These are phyloP conservation scores for Acromyrmex charruanus DNA, from an alignment of 1,140 invertebrate genomes.

Conservation along the genomic window DNA sequence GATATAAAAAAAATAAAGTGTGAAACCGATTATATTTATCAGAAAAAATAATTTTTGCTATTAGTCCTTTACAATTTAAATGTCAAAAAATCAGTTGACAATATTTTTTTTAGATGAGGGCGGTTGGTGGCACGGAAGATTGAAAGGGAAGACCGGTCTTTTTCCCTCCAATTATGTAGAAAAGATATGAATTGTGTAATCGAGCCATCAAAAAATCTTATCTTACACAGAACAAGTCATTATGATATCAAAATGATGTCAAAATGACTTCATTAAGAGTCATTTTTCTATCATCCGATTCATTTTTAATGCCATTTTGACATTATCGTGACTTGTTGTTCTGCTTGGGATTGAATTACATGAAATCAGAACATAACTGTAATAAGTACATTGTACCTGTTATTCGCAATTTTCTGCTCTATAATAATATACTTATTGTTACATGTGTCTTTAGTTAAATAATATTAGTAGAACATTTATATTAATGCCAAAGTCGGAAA, in stretches of 20 bases:
- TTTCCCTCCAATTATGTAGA: constrained; percentile 91
- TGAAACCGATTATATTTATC: background rate
- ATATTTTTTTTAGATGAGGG: constrained; percentile 88
- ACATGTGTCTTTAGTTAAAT: background rate
- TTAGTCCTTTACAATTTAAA: background rate
- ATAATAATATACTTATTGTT: constrained; percentile 37
- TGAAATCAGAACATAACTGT: background rate
- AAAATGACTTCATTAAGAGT: too few species aligned
- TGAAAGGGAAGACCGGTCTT: constrained; percentile 88
- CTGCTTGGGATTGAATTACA: background rate
- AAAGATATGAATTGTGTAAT: constrained; percentile 76
- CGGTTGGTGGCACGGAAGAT: constrained; percentile 90
- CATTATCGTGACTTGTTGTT: too few species aligned
- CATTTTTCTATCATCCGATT: too few species aligned
- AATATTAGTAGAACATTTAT: background rate
- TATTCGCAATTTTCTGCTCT: background rate
- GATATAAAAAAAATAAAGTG: constrained; percentile 21
- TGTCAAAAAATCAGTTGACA: background rate
- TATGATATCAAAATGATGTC: too few species aligned
- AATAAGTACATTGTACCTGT: constrained; percentile 16
- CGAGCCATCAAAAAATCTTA: background rate
- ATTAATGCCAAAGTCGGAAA: background rate
- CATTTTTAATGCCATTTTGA: too few species aligned
- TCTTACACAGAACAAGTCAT: too few species aligned
- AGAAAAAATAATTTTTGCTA: background rate